Evolutionary conservation across 2,888 invertebrate genomes (phyloP), one percentile per base, ranked within the genome.

Genomic region (Hemistola chrysoprasaria): DNA sequence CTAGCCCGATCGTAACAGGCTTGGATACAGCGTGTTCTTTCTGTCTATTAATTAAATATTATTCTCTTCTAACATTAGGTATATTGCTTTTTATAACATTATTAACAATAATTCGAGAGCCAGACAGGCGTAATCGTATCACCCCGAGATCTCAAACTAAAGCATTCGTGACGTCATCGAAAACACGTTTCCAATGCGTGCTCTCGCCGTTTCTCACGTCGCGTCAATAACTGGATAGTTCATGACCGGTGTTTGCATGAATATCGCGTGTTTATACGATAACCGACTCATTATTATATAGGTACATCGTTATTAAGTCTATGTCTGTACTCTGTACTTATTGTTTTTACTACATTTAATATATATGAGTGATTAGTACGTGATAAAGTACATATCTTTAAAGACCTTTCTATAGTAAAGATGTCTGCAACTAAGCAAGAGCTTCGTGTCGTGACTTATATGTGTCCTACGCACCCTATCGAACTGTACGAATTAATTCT

Each of bases 381-480:
- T 10, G 29, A 26, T n/a, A 20, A 25, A 31, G 33, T 33, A 35
- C 11, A 40, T 35, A 25, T 25, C 6, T 26, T 30, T 24, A 11
- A 25, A 11, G 24, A 34, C 39, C 22, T 32, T 40, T 39, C 21
- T 25, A 10, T 4, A 37, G 29, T 39, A 34, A 74, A 60, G 56
- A 87, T 86, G 87, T 68, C 81, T 22, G 54, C 59, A 51, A 61
- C 56, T 37, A 80, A 76, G 52, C 55, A 60, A 40, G 82, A 86
- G 50, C 65, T 93, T 39, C 86, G 92, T 6, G 63, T 92, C 28
- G 82, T 90, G 47, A 92, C 92, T 0, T 92, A 92, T 62, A 88
- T 93, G 88, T 90, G 90, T 51, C 92, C 92, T 7, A 90, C 90
- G 29, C 87, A 92, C 49, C 92, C 92, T 3, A 88, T 92, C 25